Evolutionary conservation across 2,888 invertebrate genomes (phyloP).

Genomic region (Agrilus cyanescens): DNA sequence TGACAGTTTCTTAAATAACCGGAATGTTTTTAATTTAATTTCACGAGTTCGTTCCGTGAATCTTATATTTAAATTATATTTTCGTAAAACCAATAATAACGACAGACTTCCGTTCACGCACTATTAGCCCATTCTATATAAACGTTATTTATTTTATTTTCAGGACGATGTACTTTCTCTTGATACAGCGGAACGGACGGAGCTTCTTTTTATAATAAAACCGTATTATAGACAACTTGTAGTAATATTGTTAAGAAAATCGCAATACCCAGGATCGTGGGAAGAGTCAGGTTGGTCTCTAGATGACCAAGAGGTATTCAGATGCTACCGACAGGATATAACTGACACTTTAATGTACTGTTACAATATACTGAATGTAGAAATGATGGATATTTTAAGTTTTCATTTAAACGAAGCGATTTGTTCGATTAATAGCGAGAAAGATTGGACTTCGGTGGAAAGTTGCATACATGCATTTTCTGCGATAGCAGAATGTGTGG

Average conservation of each 20-base stretch:
- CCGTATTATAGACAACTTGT: constrained; percentile 72
- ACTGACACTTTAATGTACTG: constrained; percentile 57
- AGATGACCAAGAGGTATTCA: constrained; percentile 75
- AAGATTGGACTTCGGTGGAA: constrained; percentile 48
- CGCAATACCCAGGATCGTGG: constrained; percentile 51
- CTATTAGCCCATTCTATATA: too few relatives aligned
- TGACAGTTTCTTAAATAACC: too few relatives aligned
- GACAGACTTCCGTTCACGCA: too few relatives aligned
- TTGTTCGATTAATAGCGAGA: constrained; percentile 10
- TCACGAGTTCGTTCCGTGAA: too few relatives aligned
- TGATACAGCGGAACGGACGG: constrained; percentile 35
- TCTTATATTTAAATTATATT: too few relatives aligned
- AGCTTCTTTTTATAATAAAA: constrained; percentile 47
- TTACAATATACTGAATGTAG: constrained; percentile 66
- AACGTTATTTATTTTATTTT: constrained; percentile 11
- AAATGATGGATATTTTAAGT: constrained; percentile 59
- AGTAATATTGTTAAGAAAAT: constrained; percentile 65
- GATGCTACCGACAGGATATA: constrained; percentile 46
- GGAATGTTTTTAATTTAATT: too few relatives aligned
- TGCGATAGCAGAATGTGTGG: constrained; percentile 51
- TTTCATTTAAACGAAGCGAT: constrained; percentile 48
- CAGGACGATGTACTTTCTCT: constrained; percentile 53
- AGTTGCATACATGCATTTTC: constrained; percentile 55
- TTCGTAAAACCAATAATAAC: too few relatives aligned
- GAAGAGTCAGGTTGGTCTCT: constrained; percentile 43